These are phyloP conservation scores for Sinodicranocentrus sp. DNA, from an alignment of 2,888 invertebrate species.

Conservation along the genomic window DNA sequence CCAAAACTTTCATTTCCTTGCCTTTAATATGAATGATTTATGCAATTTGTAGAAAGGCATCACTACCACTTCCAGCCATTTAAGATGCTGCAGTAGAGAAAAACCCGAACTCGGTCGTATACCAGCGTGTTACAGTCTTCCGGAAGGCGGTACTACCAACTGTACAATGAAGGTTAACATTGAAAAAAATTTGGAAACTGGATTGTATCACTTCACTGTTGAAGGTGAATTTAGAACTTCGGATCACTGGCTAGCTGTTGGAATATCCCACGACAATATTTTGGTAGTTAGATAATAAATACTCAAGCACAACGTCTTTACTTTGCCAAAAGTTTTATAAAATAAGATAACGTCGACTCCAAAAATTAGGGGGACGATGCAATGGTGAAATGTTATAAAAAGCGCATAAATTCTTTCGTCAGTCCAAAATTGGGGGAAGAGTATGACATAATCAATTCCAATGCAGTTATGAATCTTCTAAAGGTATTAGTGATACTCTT, in stretches of 20 bases:
- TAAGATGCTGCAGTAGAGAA: too few relatives aligned
- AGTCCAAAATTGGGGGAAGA: neutral
- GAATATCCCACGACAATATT: neutral
- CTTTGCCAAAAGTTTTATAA: too few relatives aligned
- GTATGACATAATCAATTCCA: too few relatives aligned
- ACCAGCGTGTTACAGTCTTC: conserved; percentile 5
- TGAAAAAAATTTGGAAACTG: neutral
- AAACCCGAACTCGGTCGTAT: too few relatives aligned
- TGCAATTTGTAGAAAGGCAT: too few relatives aligned
- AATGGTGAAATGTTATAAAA: neutral
- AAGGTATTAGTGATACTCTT: too few relatives aligned
- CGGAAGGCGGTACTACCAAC: neutral
- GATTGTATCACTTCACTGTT: neutral
- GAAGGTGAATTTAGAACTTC: neutral
- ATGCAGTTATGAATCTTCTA: too few relatives aligned
- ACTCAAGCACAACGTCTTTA: neutral
- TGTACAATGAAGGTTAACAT: neutral
- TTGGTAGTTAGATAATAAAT: neutral
- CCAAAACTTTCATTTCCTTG: too few relatives aligned
- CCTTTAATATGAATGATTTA: too few relatives aligned
- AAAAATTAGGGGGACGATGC: neutral
- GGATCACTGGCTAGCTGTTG: neutral
- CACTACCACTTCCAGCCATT: too few relatives aligned
- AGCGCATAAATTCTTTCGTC: neutral
- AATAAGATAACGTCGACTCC: too few relatives aligned